Percentiles rank a stretch among this genome's conserved stretches.
Conservation (phyloP, 2,888 invertebrate genomes). For the Acleris literana region DNA sequence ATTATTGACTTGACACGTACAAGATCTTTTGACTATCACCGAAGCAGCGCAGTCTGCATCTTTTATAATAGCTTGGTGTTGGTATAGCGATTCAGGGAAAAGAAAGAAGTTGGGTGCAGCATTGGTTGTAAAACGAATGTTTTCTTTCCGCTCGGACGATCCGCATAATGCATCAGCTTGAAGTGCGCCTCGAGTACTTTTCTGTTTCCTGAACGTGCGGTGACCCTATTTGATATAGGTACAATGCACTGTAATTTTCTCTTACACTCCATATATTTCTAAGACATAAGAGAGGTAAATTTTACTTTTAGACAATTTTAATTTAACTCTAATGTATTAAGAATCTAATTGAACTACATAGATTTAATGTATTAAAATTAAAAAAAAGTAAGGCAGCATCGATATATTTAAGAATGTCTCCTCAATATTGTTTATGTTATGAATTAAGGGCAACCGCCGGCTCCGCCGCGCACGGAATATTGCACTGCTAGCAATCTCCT, state of each 20-base stretch:
- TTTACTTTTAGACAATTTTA: conserved; percentile 70
- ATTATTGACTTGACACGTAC: conserved; percentile 4
- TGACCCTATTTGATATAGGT: conserved; percentile 12
- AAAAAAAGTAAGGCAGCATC: conserved; percentile 68
- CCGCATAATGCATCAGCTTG: conserved; percentile 3
- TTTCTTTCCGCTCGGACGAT: conserved; percentile 15
- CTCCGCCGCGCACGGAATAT: conserved; percentile 51
- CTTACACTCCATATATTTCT: conserved; percentile 58
- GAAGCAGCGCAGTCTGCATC: conserved; percentile 7
- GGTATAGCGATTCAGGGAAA: conserved; percentile 23
- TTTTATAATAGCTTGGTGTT: conserved; percentile 23
- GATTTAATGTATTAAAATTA: conserved; percentile 70
- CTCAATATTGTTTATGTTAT: conserved; percentile 66
- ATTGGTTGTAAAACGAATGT: conserved; percentile 5
- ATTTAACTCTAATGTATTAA: conserved; percentile 70
- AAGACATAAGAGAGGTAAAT: conserved; percentile 68
- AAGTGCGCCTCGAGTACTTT: conserved; percentile 15
- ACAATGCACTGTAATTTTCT: conserved; percentile 41
- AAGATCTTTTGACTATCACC: conserved; percentile 6
- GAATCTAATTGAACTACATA: conserved; percentile 70
- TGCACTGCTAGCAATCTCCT: conserved; percentile 68
- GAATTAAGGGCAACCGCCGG: conserved; percentile 71
- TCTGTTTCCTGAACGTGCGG: conserved; percentile 30
- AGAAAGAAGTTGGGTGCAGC: conserved; percentile 14
- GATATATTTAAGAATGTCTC: conserved; percentile 67